These are phyloP conservation scores for Drosophila flavopinicola DNA, from an alignment of 2,888 invertebrate genomes.

Conservation along the genomic window DNA sequence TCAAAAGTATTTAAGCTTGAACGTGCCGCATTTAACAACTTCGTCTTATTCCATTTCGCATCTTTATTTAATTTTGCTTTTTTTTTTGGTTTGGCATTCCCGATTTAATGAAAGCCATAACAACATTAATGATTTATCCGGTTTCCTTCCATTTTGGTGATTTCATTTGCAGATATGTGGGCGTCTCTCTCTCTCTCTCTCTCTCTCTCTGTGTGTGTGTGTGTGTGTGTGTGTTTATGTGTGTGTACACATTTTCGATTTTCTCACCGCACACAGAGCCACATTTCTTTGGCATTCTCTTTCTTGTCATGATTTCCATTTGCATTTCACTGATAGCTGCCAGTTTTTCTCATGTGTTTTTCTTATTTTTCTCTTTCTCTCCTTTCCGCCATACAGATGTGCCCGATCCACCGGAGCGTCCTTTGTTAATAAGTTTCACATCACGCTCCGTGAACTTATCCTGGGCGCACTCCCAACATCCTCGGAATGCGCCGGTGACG, in stretches of 20 bases:
- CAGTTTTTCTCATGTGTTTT: constrained; percentile 52
- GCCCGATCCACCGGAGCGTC: constrained; percentile 89
- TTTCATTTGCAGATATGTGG: constrained; percentile 52
- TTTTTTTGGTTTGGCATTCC: constrained; percentile 31
- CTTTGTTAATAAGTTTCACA: constrained; percentile 89
- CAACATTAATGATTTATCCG: constrained; percentile 72
- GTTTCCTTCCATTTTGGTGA: constrained; percentile 58
- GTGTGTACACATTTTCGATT: constrained; percentile 34
- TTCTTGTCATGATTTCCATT: constrained; percentile 71
- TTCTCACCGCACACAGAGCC: constrained; percentile 26
- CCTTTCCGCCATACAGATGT: constrained; percentile 85
- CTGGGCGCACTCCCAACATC: constrained; percentile 89
- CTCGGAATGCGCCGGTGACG: constrained; percentile 88
- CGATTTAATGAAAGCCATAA: constrained; percentile 58
- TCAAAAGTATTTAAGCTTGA: neutral
- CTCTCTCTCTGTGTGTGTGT: constrained; percentile 1
- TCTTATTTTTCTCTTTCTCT: constrained; percentile 18
- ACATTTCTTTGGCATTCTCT: constrained; percentile 28
- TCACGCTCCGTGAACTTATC: constrained; percentile 90
- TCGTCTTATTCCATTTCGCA: constrained; percentile 25
- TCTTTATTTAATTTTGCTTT: neutral
- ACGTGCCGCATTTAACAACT: constrained; percentile 4
- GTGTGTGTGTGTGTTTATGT: neutral
- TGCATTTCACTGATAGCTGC: constrained; percentile 69
- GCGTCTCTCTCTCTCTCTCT: no score